phyloP scores from a whole-genome alignment of 2,113 vertebrate species.

The Noctilio leporinus region DNA sequence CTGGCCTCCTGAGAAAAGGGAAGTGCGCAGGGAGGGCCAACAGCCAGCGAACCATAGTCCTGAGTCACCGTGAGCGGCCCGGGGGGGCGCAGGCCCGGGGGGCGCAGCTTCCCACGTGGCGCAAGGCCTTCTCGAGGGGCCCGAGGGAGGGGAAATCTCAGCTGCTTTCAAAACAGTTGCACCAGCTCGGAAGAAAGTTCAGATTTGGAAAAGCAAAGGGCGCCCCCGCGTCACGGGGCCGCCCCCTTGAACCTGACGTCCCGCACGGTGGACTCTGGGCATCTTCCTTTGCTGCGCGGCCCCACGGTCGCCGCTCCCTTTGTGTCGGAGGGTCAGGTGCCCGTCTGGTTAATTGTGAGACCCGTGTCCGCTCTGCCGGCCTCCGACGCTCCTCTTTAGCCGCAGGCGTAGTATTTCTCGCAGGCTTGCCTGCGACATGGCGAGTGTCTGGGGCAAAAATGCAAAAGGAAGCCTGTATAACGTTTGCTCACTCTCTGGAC shows the following conservation, averaged over 20 bases:
- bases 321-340: conserved; percentile 31
- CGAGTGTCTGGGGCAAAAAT: background rate
- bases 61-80: conserved; percentile 76
- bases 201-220: conserved; percentile 65
- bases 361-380: no score
- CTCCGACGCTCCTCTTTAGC: background rate
- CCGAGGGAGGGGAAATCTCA: conserved; percentile 22
- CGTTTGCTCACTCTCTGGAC: background rate
- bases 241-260: no score
- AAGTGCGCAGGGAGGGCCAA: no score
- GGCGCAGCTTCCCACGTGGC: conserved; percentile 77
- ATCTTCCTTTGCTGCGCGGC: conserved; percentile 66
- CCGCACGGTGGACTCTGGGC: conserved; percentile 64
- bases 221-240: conserved; percentile 44
- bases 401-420: background rate
- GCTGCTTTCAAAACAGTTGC: conserved; percentile 58
- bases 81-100: conserved; percentile 44
- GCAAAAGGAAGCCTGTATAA: background rate
- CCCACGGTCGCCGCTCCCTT: conserved; percentile 51
- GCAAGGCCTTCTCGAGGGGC: conserved; percentile 66
- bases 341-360: background rate
- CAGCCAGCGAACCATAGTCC: conserved; percentile 81
- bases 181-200: conserved; percentile 66
- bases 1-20: conserved; percentile 81
- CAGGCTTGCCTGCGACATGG: background rate